Evolutionary conservation across 1,140 invertebrate species (phyloP).

Genomic region (Samia ricini): DNA sequence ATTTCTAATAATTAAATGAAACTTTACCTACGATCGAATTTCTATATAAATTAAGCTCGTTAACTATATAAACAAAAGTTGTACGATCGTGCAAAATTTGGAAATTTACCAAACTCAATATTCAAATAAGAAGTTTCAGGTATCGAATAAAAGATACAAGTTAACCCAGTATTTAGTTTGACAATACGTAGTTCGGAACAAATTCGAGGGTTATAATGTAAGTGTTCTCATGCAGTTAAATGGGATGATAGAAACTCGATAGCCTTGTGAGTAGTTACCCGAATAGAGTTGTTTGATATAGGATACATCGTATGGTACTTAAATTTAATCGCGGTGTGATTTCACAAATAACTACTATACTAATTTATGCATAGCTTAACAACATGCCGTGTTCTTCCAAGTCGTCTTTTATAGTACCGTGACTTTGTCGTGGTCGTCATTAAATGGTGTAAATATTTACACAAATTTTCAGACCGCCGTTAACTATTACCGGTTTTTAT

Average conservation of each 20-base stretch:
- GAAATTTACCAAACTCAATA: slow-evolving; percentile 3
- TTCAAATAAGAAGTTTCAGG: slow-evolving; percentile 23
- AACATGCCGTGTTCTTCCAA: not conserved
- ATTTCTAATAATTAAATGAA: not conserved
- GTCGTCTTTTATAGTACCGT: slow-evolving; percentile 4
- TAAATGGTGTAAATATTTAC: slow-evolving; percentile 10
- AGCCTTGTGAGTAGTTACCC: slow-evolving; percentile 47
- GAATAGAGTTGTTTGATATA: slow-evolving; percentile 42
- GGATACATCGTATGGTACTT: slow-evolving; percentile 24
- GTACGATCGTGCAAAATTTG: not conserved
- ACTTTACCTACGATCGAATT: not conserved
- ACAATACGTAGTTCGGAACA: slow-evolving; percentile 44
- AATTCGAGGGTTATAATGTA: slow-evolving; percentile 50
- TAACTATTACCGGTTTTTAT: not conserved
- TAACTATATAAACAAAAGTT: not conserved
- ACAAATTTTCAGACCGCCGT: not conserved
- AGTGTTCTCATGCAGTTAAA: slow-evolving; percentile 47
- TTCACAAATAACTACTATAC: slow-evolving; percentile 15
- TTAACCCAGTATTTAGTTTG: slow-evolving; percentile 24
- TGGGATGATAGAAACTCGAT: slow-evolving; percentile 54
- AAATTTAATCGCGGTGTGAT: slow-evolving; percentile 16
- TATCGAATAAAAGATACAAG: slow-evolving; percentile 22
- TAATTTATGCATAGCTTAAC: slow-evolving; percentile 17
- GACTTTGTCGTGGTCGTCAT: slow-evolving; percentile 8
- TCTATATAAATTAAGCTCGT: not conserved